phyloP scores from a whole-genome alignment of 2,888 invertebrate genomes.

The Syrphus vitripennis region DNA sequence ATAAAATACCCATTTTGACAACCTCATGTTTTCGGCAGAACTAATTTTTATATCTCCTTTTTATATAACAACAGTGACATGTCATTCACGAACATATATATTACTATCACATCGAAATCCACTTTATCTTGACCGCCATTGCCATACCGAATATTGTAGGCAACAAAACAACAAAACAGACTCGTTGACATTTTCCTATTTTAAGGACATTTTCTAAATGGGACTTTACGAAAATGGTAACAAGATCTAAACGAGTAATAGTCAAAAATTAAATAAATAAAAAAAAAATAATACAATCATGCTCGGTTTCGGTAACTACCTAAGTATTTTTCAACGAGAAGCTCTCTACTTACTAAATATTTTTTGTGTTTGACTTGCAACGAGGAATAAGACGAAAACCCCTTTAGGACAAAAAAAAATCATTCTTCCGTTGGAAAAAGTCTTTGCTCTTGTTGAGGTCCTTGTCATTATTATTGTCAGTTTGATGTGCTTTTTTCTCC shows the following conservation, averaged over 20 bases:
- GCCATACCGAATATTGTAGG: not conserved
- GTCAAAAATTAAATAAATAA: too few relatives aligned
- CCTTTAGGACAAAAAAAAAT: not conserved
- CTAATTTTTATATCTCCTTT: not conserved
- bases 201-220: not conserved
- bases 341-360: not conserved
- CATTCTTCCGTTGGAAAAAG: constrained; percentile 39
- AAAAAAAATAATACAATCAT: not conserved
- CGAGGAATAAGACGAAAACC: not conserved
- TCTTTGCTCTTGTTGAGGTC: constrained; percentile 16
- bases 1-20: not conserved
- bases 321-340: not conserved
- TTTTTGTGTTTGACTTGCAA: constrained; percentile 11
- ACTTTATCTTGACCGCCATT: not conserved
- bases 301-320: not conserved
- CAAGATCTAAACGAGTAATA: not conserved
- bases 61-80: not conserved
- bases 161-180: not conserved
- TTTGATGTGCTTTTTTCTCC: constrained; percentile 8
- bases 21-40: not conserved
- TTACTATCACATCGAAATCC: not conserved
- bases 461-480: constrained; percentile 26
- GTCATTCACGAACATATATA: not conserved
- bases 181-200: not conserved
- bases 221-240: not conserved